Conservation (phyloP, 1,140 invertebrate genomes). For the Bombus consobrinus region DNA sequence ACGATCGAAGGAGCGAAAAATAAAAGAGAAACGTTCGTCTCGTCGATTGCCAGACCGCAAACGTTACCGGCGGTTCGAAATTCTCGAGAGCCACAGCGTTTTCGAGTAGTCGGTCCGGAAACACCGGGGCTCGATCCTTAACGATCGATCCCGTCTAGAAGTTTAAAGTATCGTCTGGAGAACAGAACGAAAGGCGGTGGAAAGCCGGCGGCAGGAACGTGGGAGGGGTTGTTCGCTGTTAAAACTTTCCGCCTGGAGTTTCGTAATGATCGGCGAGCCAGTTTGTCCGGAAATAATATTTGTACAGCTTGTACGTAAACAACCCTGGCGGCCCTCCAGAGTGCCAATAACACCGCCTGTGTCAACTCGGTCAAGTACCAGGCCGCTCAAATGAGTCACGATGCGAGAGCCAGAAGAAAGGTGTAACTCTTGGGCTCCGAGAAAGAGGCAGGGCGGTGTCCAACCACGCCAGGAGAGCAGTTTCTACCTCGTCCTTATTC, state of each 20-base stretch:
- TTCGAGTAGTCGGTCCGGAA: constrained; percentile 22
- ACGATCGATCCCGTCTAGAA: constrained; percentile 35
- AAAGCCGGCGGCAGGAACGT: not conserved
- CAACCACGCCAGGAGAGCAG: not conserved
- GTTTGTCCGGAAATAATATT: constrained; percentile 74
- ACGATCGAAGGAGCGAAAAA: not conserved
- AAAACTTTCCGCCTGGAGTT: constrained; percentile 69
- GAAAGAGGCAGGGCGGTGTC: not conserved
- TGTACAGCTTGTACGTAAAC: constrained; percentile 75
- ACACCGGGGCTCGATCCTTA: constrained; percentile 25
- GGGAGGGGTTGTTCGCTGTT: constrained; percentile 45
- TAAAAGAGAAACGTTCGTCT: not conserved
- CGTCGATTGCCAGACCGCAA: not conserved
- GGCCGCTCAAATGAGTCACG: constrained; percentile 59
- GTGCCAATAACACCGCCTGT: constrained; percentile 73
- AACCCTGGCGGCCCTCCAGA: constrained; percentile 70
- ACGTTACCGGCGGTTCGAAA: constrained; percentile 17
- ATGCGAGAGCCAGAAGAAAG: constrained; percentile 44
- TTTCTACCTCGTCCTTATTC: not conserved
- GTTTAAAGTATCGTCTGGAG: constrained; percentile 53
- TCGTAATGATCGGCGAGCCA: constrained; percentile 70
- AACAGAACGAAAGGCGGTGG: not conserved
- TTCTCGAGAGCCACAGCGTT: not conserved
- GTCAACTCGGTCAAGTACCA: constrained; percentile 72
- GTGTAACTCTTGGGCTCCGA: constrained; percentile 31